Evolutionary conservation across 2,797 vertebrate species (phyloP), one percentile per base, ranked within the genome.

Genomic region (Pogonophryne albipinna): DNA sequence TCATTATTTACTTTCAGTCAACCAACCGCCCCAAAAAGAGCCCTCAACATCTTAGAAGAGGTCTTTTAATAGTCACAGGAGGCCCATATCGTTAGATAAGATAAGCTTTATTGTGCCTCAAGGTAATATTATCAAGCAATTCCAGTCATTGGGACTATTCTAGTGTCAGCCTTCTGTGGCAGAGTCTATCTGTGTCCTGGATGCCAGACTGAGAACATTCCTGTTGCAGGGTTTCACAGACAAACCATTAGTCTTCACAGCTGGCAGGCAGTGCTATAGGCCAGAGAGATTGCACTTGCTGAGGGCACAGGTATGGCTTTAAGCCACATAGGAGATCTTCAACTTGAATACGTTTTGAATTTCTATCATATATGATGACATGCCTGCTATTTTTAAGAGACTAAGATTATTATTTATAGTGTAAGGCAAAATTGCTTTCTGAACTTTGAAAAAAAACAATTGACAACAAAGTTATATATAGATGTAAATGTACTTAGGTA

Each of bases 121-220:
- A 76, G 80, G 79, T 85, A 83, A 89, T 79, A 86, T 82, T 84
- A 90, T 89, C 82, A 74, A 86, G 75, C 42, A 64, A 74, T 80
- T 83, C 68, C 78, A 85, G 75, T 79, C 71, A 69, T 76, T 53
- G 76, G 81, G 78, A 81, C 79, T 86, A 71, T 85, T 87, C 74
- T 74, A 47, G 66, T 80, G 79, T 78, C 81, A 89, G 62, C 42
- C 55, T 80, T 71, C 65, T 78, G 74, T 76, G 80, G 79, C 61
- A 70, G 58, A 75, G 75, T 83, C 73, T 85, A 80, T 89, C 86
- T 85, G 81, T 76, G 86, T 88, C 68, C 74, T 84, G 74, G 75
- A 87, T 90, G 85, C 87, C 85, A 88, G 68, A 74, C 69, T 71
- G 66, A 80, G 49, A 78, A 77, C 76, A 83, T 89, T 86, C 85